Percentiles rank a stretch among this genome's conserved stretches.
Conservation (phyloP, 92 coral and sea anemone species). For the Pocillopora meandrina region DNA sequence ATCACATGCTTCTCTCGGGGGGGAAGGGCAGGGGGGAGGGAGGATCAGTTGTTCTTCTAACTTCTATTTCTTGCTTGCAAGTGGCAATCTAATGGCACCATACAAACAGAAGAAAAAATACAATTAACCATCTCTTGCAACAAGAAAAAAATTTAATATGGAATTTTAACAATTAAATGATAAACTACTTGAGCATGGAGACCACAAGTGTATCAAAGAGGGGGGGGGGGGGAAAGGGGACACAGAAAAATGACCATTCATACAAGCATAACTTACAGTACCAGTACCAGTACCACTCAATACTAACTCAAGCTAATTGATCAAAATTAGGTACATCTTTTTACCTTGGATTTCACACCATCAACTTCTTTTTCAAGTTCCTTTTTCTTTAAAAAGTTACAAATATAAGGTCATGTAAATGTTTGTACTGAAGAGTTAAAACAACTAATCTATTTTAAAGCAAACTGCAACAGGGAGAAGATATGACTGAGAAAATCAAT, state of each 20-base stretch:
- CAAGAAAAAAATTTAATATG: background rate
- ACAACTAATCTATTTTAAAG: too few species aligned
- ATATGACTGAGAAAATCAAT: too few species aligned
- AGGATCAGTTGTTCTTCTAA: background rate
- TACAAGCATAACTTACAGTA: too few species aligned
- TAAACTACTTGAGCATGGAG: too few species aligned
- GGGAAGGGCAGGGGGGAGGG: too few species aligned
- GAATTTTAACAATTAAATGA: too few species aligned
- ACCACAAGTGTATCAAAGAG: background rate
- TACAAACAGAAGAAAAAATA: background rate
- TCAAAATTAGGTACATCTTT: background rate
- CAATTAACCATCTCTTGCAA: background rate
- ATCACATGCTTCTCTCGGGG: too few species aligned
- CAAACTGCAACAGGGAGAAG: too few species aligned
- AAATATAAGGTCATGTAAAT: background rate
- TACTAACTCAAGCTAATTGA: background rate
- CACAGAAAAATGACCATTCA: too few species aligned
- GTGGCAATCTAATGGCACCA: conserved; percentile 14
- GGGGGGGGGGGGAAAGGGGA: background rate
- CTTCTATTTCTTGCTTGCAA: conserved; percentile 25
- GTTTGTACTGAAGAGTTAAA: too few species aligned
- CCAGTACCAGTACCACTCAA: too few species aligned
- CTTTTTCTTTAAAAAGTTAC: background rate
- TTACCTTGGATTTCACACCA: conserved; percentile 26
- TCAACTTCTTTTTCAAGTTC: background rate